Evolutionary conservation across 2,888 invertebrate genomes (phyloP).

Genomic region (Venusia cambrica): DNA sequence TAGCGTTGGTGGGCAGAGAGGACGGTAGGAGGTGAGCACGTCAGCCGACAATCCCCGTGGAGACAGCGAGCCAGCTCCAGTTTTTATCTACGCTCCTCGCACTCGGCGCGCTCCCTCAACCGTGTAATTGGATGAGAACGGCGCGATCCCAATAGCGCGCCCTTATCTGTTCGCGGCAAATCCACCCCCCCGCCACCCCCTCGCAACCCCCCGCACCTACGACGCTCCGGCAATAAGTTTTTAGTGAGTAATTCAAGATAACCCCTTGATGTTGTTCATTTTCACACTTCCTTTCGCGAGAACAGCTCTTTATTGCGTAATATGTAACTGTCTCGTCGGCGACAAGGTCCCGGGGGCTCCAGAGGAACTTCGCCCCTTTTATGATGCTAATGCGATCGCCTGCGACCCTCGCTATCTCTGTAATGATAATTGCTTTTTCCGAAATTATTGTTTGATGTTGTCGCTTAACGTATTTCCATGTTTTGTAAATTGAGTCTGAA

Average conservation of each 20-base stretch:
- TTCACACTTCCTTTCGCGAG: slow-evolving; percentile 82
- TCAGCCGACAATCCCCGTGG: slow-evolving; percentile 77
- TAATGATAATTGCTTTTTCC: slow-evolving; percentile 80
- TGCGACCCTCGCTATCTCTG: slow-evolving; percentile 71
- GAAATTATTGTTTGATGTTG: slow-evolving; percentile 80
- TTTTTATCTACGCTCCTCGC: slow-evolving; percentile 74
- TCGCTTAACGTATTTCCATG: slow-evolving; percentile 58
- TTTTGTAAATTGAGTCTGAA: slow-evolving; percentile 55
- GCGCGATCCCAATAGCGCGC: slow-evolving; percentile 79
- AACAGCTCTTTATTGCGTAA: slow-evolving; percentile 81
- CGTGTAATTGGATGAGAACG: slow-evolving; percentile 82
- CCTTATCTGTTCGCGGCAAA: slow-evolving; percentile 80
- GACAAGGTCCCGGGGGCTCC: slow-evolving; percentile 73
- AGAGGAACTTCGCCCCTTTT: slow-evolving; percentile 74
- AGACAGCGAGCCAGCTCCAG: slow-evolving; percentile 68
- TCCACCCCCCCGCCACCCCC: slow-evolving; percentile 55
- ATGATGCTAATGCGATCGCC: slow-evolving; percentile 79
- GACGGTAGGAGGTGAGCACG: slow-evolving; percentile 70
- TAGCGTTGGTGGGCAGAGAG: slow-evolving; percentile 46
- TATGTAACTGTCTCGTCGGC: slow-evolving; percentile 78
- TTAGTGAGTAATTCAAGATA: slow-evolving; percentile 82
- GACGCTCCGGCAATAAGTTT: slow-evolving; percentile 73
- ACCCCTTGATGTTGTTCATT: slow-evolving; percentile 81
- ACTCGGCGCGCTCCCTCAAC: slow-evolving; percentile 73
- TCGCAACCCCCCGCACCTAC: slow-evolving; percentile 42